phyloP scores from a whole-genome alignment of 2,888 invertebrate species.

The Ochlodes sylvanus region DNA sequence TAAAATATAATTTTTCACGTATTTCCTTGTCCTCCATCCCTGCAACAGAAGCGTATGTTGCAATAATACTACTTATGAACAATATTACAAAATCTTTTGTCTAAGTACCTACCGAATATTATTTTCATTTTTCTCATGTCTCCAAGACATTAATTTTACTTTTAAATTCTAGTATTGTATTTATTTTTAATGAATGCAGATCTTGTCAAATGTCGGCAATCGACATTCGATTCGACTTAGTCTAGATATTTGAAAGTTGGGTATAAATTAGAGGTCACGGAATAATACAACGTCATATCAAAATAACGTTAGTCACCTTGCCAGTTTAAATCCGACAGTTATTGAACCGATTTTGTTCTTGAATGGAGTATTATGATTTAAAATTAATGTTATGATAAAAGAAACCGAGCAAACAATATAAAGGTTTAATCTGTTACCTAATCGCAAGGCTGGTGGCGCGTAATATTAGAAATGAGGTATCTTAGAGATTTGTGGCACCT shows the following conservation, averaged over 20 bases:
- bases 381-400: not conserved
- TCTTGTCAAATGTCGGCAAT: slow-evolving; percentile 40
- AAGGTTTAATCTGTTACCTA: slow-evolving; percentile 45
- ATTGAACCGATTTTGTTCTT: slow-evolving; percentile 1
- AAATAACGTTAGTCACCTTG: slow-evolving; percentile 44
- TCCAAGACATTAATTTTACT: too few relatives aligned
- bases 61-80: not conserved
- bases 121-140: too few relatives aligned
- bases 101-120: too few relatives aligned
- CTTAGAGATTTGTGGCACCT: slow-evolving; percentile 46
- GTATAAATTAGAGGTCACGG: slow-evolving; percentile 46
- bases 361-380: slow-evolving; percentile 16
- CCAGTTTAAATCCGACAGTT: slow-evolving; percentile 35
- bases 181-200: slow-evolving; percentile 19
- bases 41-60: slow-evolving; percentile 17
- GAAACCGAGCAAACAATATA: slow-evolving; percentile 27
- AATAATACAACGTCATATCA: slow-evolving; percentile 42
- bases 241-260: slow-evolving; percentile 53
- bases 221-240: slow-evolving; percentile 43
- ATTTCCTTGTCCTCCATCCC: slow-evolving; percentile 8
- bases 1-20: slow-evolving; percentile 27
- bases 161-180: not conserved
- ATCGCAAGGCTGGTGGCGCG: slow-evolving; percentile 47
- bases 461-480: slow-evolving; percentile 50
- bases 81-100: not conserved